Conservation (phyloP, 2,888 invertebrate species). For the Lasioglossum zephyrum region DNA sequence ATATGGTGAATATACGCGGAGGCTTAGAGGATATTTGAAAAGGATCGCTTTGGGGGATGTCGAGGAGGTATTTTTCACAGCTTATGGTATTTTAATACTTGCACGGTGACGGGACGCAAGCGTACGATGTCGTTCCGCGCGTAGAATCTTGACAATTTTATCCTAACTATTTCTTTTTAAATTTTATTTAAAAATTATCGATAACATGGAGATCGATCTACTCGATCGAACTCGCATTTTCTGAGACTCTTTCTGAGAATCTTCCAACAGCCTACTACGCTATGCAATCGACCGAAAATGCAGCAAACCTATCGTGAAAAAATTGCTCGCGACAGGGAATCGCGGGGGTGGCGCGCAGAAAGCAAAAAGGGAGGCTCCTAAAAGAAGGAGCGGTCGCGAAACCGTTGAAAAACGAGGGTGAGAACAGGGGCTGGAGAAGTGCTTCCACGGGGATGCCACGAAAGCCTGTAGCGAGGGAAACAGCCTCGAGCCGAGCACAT, state of each 20-base stretch:
- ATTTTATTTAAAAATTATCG: no score
- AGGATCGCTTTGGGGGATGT: constrained; percentile 2
- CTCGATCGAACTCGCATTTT: not conserved
- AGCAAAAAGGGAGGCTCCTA: not conserved
- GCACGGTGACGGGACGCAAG: not conserved
- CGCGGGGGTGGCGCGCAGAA: not conserved
- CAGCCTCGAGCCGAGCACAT: not conserved
- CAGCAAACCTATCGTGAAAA: not conserved
- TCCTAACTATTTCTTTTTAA: not conserved
- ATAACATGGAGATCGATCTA: not conserved
- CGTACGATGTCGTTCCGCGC: not conserved
- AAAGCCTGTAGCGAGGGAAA: not conserved
- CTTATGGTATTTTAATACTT: constrained; percentile 1
- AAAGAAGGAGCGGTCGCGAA: constrained; percentile 11
- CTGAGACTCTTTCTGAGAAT: no score
- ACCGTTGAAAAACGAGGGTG: not conserved
- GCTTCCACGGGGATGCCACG: constrained; percentile 27
- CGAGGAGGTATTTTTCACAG: not conserved
- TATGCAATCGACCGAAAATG: not conserved
- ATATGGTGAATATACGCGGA: not conserved
- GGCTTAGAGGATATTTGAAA: constrained; percentile 10
- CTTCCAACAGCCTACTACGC: no score
- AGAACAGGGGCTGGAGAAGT: constrained; percentile 16
- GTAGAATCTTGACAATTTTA: not conserved
- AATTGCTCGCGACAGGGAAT: not conserved